A percentile compares a stretch with the other conserved stretches of the same genome.
Conservation (phyloP, 1,140 invertebrate genomes). For the Zaprionus kolodkinae region DNA sequence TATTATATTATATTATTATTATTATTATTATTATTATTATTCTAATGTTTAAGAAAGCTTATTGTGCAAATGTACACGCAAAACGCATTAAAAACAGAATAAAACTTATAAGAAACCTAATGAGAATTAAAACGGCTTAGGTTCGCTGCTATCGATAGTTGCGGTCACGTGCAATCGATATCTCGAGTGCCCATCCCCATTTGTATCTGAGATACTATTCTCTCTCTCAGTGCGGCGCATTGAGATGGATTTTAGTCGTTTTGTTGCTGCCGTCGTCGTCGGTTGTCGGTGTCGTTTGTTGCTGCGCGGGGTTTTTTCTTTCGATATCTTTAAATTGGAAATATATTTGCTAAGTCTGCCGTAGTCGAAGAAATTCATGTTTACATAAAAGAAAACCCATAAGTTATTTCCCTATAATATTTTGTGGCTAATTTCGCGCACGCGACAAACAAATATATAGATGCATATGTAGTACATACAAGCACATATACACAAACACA, state of each 20-base stretch:
- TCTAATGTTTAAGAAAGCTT: conserved; percentile 70
- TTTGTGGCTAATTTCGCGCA: conserved; percentile 50
- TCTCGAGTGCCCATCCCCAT: conserved; percentile 33
- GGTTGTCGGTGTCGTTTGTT: conserved; percentile 60
- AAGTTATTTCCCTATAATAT: conserved; percentile 56
- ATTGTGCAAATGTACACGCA: conserved; percentile 80
- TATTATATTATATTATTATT: conserved; percentile 47
- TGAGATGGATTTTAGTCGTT: conserved; percentile 65
- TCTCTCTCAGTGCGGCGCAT: conserved; percentile 43
- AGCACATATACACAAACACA: conserved; percentile 28
- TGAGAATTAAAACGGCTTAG: neutral
- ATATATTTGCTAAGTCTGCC: conserved; percentile 51
- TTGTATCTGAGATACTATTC: conserved; percentile 52
- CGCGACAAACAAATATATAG: conserved; percentile 33
- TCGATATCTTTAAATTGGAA: conserved; percentile 61
- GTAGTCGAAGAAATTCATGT: conserved; percentile 28
- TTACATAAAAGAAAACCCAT: conserved; percentile 36
- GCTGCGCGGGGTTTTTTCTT: conserved; percentile 68
- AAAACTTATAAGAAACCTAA: conserved; percentile 68
- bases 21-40: conserved; percentile 62
- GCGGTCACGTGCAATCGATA: conserved; percentile 36
- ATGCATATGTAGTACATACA: conserved; percentile 21
- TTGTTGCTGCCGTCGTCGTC: conserved; percentile 76
- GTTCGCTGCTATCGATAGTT: conserved; percentile 29
- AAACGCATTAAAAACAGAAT: conserved; percentile 77